phyloP scores from a whole-genome alignment of 2,888 invertebrate genomes.

The Drosophila acutilabella region DNA sequence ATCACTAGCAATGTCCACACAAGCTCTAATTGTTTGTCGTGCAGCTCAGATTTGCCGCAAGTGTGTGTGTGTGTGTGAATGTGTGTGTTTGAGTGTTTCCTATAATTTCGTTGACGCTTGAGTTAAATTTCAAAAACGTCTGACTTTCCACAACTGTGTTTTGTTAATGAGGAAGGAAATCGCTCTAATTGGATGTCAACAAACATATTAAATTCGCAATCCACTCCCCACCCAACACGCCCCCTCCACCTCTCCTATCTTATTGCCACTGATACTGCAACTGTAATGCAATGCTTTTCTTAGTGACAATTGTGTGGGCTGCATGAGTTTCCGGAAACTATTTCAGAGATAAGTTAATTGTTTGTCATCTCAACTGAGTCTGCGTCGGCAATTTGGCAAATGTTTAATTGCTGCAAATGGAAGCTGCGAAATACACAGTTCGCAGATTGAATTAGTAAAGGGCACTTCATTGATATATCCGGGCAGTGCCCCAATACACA shows the following conservation, averaged over 20 bases:
- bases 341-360: slow-evolving; percentile 77
- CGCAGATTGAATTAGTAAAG: slow-evolving; percentile 70
- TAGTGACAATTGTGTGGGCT: slow-evolving; percentile 71
- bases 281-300: slow-evolving; percentile 35
- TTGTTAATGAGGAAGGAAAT: slow-evolving; percentile 80
- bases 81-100: slow-evolving; percentile 16
- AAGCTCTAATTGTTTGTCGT: slow-evolving; percentile 72
- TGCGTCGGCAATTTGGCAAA: slow-evolving; percentile 41
- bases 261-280: slow-evolving; percentile 6
- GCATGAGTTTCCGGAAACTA: slow-evolving; percentile 73
- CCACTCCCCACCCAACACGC: background rate
- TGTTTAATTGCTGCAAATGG: slow-evolving; percentile 74
- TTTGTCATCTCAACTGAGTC: slow-evolving; percentile 43
- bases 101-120: slow-evolving; percentile 75
- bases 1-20: slow-evolving; percentile 69
- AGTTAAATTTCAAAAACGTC: slow-evolving; percentile 71
- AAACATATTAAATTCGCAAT: slow-evolving; percentile 69
- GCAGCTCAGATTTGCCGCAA: slow-evolving; percentile 42
- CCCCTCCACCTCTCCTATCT: background rate
- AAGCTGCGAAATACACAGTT: slow-evolving; percentile 36
- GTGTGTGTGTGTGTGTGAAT: slow-evolving; percentile 8
- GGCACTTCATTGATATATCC: slow-evolving; percentile 76
- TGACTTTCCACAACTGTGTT: slow-evolving; percentile 20
- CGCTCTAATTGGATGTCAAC: slow-evolving; percentile 81
- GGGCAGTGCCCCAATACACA: slow-evolving; percentile 31